Evolutionary conservation across 1,140 invertebrate genomes (phyloP).

Genomic region (Protaetia brevitarsis): DNA sequence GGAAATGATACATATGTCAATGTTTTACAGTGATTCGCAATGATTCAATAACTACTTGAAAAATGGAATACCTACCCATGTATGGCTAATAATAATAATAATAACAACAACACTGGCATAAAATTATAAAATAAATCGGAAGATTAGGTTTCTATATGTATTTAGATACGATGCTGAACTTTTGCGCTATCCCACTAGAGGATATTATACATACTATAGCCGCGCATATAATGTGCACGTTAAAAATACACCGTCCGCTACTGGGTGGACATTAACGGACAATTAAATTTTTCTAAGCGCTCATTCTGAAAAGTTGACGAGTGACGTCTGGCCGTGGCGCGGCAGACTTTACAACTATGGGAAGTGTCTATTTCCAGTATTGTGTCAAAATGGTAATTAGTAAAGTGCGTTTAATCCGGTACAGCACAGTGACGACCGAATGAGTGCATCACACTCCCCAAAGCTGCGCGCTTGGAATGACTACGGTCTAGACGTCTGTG

Average conservation of each 20-base stretch:
- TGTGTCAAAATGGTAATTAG: conserved; percentile 22
- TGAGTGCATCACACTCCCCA: conserved; percentile 19
- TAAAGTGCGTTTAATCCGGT: conserved; percentile 10
- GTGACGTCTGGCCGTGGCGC: neutral
- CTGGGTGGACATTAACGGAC: neutral
- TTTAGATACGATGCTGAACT: too few species aligned
- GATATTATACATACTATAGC: too few species aligned
- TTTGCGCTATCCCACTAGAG: too few species aligned
- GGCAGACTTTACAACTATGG: conserved; percentile 3
- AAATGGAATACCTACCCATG: too few species aligned
- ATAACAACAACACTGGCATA: too few species aligned
- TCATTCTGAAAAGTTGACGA: neutral
- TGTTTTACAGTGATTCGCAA: too few species aligned
- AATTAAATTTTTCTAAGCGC: conserved; percentile 2
- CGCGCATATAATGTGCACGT: neutral
- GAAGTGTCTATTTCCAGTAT: conserved; percentile 20
- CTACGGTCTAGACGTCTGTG: conserved; percentile 38
- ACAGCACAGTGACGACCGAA: conserved; percentile 2
- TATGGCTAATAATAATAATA: too few species aligned
- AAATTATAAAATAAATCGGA: too few species aligned
- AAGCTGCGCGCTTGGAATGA: conserved; percentile 21
- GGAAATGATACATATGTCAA: too few species aligned
- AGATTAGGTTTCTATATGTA: too few species aligned
- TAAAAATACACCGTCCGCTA: neutral
- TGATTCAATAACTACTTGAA: too few species aligned